Base-by-base conservation (phyloP, 30 jellyfish, hydroid and myxozoan species). In the Catostylus mosaicus region DNA sequence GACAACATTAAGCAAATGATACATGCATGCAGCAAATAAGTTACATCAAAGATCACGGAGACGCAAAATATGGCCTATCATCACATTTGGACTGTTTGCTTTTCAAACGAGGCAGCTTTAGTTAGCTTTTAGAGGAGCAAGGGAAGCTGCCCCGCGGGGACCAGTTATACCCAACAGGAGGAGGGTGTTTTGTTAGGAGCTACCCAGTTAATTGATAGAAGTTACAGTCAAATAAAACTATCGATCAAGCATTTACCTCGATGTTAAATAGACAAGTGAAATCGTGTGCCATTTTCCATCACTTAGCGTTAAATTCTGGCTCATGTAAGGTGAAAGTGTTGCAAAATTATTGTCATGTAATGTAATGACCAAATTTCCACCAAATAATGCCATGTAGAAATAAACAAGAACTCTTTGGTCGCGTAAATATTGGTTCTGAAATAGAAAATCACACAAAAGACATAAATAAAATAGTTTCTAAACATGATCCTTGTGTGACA, bases 251-350 rank as follows among this genome's bases (percentile, higher is more conserved):
- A 36, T 63, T 52, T 78, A 92, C 98, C 98, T 96, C 22, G 77
- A 33, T 1, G 62, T 64, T 19, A 91, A 46, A 67, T 70, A 87
- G 19, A 60, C 80, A 32, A 94, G 84, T 3, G 98, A 50, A 14
- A 80, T 71, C 64, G 90, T 94, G 78, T 94, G 99, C 97, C 97
- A 94, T 59, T 61, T 73, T 50, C 99, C 99, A 80, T 94, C 97
- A 65, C 94, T 77, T 14, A 94, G 65, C 29, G 97, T 83, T 10
- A 80, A 79, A 78, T 94, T 89, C 38, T 82, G 86, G 35, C 95
- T 70, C 69, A 94, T 36, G 63, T 38, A 94, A 10, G 99, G 99
- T 11, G 90, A 36, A 26, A 77, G 65, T 32, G 91, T 72, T 31
- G 79, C 88, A 36, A 83, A 78, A 47, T 78, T 83, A 59, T 73